These are phyloP conservation scores for Priocnemis perturbator DNA, from an alignment of 2,888 invertebrate species.

Conservation along the genomic window DNA sequence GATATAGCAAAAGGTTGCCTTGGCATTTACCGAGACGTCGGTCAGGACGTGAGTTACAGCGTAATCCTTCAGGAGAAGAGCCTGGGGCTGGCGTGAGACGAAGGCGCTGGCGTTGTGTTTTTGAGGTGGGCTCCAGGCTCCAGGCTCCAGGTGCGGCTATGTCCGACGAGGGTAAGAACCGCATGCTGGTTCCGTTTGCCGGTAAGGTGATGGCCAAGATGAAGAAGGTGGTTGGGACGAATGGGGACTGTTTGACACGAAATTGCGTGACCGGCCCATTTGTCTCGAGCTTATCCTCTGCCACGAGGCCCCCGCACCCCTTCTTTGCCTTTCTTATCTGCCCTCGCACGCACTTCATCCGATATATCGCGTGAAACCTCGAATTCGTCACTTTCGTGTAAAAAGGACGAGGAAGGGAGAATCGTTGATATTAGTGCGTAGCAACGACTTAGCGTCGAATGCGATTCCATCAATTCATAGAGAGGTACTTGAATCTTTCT, in stretches of 20 bases:
- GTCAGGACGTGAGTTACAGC: conserved; percentile 45
- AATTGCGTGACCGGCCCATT: conserved; percentile 66
- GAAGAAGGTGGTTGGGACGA: conserved; percentile 4
- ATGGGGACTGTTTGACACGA: conserved; percentile 45
- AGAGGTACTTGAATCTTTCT: too few relatives aligned
- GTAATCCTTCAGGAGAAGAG: conserved; percentile 49
- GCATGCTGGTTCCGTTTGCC: conserved; percentile 26
- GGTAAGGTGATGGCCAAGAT: conserved; percentile 21
- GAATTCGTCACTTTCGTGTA: conserved; percentile 46
- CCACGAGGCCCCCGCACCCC: conserved; percentile 48
- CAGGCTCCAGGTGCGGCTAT: conserved; percentile 48
- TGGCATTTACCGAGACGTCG: conserved; percentile 28
- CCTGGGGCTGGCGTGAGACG: conserved; percentile 1
- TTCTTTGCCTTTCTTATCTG: conserved; percentile 55
- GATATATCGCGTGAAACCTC: conserved; percentile 53
- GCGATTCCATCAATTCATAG: background rate
- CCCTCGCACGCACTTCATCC: conserved; percentile 54
- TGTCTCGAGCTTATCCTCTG: conserved; percentile 65
- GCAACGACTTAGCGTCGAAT: background rate
- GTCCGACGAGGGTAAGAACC: conserved; percentile 47
- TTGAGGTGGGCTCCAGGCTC: conserved; percentile 41
- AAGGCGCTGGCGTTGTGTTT: conserved; percentile 40
- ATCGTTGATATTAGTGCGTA: background rate
- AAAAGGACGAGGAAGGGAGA: conserved; percentile 2
- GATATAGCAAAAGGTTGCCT: conserved; percentile 28